phyloP scores from a whole-genome alignment of 1,140 invertebrate species.

The Dendrolimus punctatus region DNA sequence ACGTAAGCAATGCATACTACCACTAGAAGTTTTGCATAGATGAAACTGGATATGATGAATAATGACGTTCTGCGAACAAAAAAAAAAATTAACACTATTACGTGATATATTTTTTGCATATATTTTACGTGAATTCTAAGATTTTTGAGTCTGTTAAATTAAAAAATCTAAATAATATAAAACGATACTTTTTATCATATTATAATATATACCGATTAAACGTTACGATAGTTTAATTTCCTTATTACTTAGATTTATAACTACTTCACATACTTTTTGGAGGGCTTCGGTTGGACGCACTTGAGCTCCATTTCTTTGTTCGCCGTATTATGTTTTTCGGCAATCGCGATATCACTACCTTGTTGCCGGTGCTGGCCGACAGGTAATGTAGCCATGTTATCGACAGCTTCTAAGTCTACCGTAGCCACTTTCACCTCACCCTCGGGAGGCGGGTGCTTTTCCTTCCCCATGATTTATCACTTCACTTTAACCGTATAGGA shows the following conservation, averaged over 20 bases:
- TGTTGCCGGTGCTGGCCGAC: constrained; percentile 79
- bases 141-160: too few relatives aligned
- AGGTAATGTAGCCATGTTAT: constrained; percentile 89
- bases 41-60: constrained; percentile 95
- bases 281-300: constrained; percentile 84
- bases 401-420: constrained; percentile 84
- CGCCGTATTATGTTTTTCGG: constrained; percentile 84
- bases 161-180: too few relatives aligned
- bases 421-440: constrained; percentile 89
- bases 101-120: too few relatives aligned
- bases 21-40: constrained; percentile 93
- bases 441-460: constrained; percentile 62
- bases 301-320: constrained; percentile 91
- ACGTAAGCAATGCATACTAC: constrained; percentile 94
- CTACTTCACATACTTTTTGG: constrained; percentile 78
- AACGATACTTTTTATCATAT: too few relatives aligned
- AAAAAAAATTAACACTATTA: not conserved
- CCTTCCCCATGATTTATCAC: constrained; percentile 55
- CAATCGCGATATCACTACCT: constrained; percentile 77
- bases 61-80: constrained; percentile 84
- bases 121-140: too few relatives aligned
- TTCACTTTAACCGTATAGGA: constrained; percentile 21
- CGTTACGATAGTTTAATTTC: too few relatives aligned
- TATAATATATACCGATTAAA: too few relatives aligned
- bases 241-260: not conserved